These are phyloP conservation scores for Macrobrachium nipponense DNA, from an alignment of 1,140 invertebrate species.

Conservation along the genomic window DNA sequence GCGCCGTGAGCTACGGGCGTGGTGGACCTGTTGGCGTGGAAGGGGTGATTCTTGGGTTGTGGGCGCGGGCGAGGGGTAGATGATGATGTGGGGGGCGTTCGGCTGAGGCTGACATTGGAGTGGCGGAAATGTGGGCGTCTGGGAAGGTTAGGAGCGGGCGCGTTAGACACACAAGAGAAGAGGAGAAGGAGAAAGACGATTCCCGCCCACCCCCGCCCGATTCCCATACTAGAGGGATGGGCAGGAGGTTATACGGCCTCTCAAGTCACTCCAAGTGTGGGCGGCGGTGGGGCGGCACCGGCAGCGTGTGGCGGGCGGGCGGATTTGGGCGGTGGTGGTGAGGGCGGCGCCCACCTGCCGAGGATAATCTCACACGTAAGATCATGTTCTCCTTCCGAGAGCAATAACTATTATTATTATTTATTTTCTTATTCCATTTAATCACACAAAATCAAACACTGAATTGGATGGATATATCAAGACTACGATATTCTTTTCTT, in stretches of 20 bases:
- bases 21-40: background rate
- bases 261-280: background rate
- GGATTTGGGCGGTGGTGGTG: background rate
- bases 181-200: constrained; percentile 20
- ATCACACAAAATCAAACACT: too few species aligned
- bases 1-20: constrained; percentile 4
- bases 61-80: background rate
- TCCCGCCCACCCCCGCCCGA: constrained; percentile 41
- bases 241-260: background rate
- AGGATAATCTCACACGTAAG: too few species aligned
- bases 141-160: constrained; percentile 6
- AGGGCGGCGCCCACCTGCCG: background rate
- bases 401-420: too few species aligned
- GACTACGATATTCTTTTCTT: too few species aligned
- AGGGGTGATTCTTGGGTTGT: background rate
- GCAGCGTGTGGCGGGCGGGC: background rate
- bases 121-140: background rate
- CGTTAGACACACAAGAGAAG: too few species aligned
- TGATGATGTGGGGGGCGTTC: too few species aligned
- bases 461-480: too few species aligned
- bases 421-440: too few species aligned
- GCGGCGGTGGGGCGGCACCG: constrained; percentile 6
- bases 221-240: constrained; percentile 41
- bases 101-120: too few species aligned
- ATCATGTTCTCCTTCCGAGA: too few species aligned